Evolutionary conservation across 2,888 invertebrate species (phyloP).

Genomic region (Thecocarcelia acutangulata): DNA sequence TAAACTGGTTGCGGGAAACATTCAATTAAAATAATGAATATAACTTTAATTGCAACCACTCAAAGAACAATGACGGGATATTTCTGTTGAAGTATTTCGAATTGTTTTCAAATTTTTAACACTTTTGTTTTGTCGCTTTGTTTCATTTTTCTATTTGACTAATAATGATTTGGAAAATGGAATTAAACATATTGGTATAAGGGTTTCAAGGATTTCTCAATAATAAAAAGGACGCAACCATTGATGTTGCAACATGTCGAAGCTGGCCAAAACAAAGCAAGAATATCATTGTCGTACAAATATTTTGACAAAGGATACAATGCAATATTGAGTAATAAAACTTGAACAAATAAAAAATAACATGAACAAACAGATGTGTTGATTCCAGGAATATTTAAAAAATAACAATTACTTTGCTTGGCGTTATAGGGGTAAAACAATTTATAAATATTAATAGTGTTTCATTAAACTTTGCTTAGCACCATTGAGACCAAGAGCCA

Average conservation of each 20-base stretch:
- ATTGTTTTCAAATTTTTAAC: conserved; percentile 59
- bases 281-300: conserved; percentile 28
- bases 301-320: conserved; percentile 35
- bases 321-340: conserved; percentile 16
- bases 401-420: not conserved
- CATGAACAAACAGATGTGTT: not conserved
- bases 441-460: not conserved
- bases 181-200: not conserved
- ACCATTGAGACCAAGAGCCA: too few relatives aligned
- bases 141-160: conserved; percentile 56
- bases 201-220: conserved; percentile 8
- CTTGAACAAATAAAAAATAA: not conserved
- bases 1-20: conserved; percentile 51
- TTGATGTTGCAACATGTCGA: conserved; percentile 46
- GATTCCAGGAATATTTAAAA: conserved; percentile 32
- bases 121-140: conserved; percentile 42
- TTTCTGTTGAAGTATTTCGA: conserved; percentile 26
- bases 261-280: conserved; percentile 27
- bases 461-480: not conserved
- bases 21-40: conserved; percentile 6
- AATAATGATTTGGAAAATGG: conserved; percentile 49
- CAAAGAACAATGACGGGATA: not conserved
- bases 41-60: conserved; percentile 51
- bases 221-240: conserved; percentile 9
- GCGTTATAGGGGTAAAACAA: too few relatives aligned